Conservation (phyloP, 2,797 vertebrate genomes). For the Gadopsis marmoratus region DNA sequence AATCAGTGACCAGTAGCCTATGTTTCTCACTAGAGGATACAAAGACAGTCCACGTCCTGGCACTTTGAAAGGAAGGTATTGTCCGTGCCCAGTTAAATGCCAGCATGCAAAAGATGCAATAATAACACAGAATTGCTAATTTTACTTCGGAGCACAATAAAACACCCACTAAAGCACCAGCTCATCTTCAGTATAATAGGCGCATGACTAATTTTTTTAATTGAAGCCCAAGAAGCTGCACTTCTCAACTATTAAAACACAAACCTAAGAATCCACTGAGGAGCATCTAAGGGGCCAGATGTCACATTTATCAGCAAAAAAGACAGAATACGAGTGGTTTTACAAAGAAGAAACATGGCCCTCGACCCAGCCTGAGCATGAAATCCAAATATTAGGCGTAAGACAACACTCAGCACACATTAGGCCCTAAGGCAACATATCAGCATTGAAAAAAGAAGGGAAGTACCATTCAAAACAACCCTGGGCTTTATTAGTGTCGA, state of each 20-base stretch:
- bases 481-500: slow-evolving; percentile 64
- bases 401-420: slow-evolving; percentile 67
- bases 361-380: slow-evolving; percentile 50
- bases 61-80: slow-evolving; percentile 40
- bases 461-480: slow-evolving; percentile 66
- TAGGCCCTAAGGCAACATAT: slow-evolving; percentile 67
- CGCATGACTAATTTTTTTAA: slow-evolving; percentile 57
- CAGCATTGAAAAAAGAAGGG: slow-evolving; percentile 59
- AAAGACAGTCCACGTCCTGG: slow-evolving; percentile 34
- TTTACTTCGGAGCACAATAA: slow-evolving; percentile 50
- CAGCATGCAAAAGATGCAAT: slow-evolving; percentile 45
- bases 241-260: slow-evolving; percentile 44
- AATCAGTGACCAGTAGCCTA: not conserved
- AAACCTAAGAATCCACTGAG: slow-evolving; percentile 45
- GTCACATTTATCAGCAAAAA: slow-evolving; percentile 36
- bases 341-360: slow-evolving; percentile 44
- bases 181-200: slow-evolving; percentile 41
- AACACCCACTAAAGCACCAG: slow-evolving; percentile 53
- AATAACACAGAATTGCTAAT: slow-evolving; percentile 49
- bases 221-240: slow-evolving; percentile 47
- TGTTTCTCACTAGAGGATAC: slow-evolving; percentile 39
- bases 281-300: slow-evolving; percentile 38
- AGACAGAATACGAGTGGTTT: slow-evolving; percentile 41
- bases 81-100: slow-evolving; percentile 39
- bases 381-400: slow-evolving; percentile 74